Base-by-base conservation (phyloP, 2,797 vertebrate genomes). In the Cyclura pinguis region DNA sequence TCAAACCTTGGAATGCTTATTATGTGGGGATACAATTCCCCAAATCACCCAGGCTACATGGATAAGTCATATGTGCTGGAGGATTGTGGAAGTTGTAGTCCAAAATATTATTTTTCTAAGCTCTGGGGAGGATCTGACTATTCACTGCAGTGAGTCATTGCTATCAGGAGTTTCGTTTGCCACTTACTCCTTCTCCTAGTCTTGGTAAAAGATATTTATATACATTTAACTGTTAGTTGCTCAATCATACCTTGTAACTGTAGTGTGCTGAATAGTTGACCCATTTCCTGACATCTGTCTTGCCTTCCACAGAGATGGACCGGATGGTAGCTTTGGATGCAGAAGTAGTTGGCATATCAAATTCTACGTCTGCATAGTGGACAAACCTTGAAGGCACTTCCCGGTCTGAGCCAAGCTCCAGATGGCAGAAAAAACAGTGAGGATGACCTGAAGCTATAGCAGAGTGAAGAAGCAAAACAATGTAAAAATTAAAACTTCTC, bases 221-320 rank as follows among this genome's bases (percentile, higher is more conserved):
- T 6, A 4, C 0, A 64, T 18, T 32, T 24, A 12, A 57, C 50
- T 64, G 80, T 76, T 69, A 64, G 27, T 57, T 16, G 85, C 89
- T 10, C 1, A 64, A 12, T 38, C 52, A 91, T 97, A 98, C 98
- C 98, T 98, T 98, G 95, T 98, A 99, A 93, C 95, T 97, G 96
- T 98, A 99, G 95, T 98, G 98, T 86, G 98, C 97, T 64, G 98
- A 98, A 91, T 99, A 98, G 94, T 97, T 98, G 95, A 98, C 98
- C 98, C 98, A 98, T 91, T 98, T 99, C 95, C 98, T 98, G 88
- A 98, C 95, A 0, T 98, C 96, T 0, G 93, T 95, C 94, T 97
- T 97, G 93, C 98, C 98, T 92, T 97, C 97, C 4, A 98, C 97
- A 0, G 98, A 98, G 93, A 98, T 97, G 72, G 98, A 98, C 16